Evolutionary conservation across 1,140 invertebrate species (phyloP).

Genomic region (Eciton burchellii): DNA sequence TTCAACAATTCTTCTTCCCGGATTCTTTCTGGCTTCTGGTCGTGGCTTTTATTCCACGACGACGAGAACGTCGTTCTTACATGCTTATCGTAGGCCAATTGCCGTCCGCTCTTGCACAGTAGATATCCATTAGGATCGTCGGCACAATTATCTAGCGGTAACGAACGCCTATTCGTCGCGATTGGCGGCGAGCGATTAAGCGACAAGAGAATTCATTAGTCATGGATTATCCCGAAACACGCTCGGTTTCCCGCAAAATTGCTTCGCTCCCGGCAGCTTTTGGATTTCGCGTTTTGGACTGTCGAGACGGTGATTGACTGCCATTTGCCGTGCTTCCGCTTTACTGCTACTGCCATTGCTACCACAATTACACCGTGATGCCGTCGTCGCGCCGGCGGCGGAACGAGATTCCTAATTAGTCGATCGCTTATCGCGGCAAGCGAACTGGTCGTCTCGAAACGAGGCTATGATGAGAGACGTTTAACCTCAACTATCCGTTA

Average conservation of each 20-base stretch:
- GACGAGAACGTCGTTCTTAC: neutral
- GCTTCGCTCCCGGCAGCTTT: conserved; percentile 36
- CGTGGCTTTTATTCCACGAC: neutral
- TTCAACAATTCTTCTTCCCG: conserved; percentile 1
- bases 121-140: conserved; percentile 7
- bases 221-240: conserved; percentile 49
- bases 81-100: neutral
- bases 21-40: neutral
- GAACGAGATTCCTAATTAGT: conserved; percentile 57
- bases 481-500: conserved; percentile 40
- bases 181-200: conserved; percentile 63
- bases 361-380: conserved; percentile 45
- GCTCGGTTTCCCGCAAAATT: conserved; percentile 12
- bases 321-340: neutral
- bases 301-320: conserved; percentile 55
- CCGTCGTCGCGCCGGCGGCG: conserved; percentile 30
- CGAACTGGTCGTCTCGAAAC: conserved; percentile 7
- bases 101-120: too few species aligned
- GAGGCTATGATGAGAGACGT: conserved; percentile 20
- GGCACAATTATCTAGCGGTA: conserved; percentile 11
- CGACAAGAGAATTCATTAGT: conserved; percentile 67
- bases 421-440: conserved; percentile 50
- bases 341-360: neutral
- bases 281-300: conserved; percentile 29
- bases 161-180: conserved; percentile 49